Evolutionary conservation across 2,797 vertebrate genomes (phyloP).

Genomic region (Psittacula derbiana): DNA sequence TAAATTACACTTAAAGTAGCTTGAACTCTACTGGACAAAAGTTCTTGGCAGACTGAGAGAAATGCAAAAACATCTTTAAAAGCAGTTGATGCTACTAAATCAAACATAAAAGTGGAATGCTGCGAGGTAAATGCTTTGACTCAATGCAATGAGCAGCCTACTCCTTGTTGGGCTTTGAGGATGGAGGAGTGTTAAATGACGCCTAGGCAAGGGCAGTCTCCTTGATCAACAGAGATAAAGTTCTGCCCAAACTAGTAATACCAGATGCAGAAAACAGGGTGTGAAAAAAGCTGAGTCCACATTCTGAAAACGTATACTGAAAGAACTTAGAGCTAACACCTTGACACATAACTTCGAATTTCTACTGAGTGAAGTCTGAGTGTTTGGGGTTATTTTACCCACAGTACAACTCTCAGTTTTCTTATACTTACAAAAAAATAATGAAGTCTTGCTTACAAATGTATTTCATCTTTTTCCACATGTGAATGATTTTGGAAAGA

Average conservation of each 20-base stretch:
- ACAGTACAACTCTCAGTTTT: neutral
- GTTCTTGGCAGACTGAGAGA: conserved; percentile 27
- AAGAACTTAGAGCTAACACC: neutral
- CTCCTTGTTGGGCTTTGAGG: neutral
- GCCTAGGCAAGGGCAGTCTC: neutral
- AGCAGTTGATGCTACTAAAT: neutral
- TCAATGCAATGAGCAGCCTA: neutral
- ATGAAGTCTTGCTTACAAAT: conserved; percentile 28
- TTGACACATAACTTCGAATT: neutral
- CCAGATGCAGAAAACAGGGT: neutral
- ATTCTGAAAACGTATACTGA: neutral
- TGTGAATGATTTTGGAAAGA: neutral
- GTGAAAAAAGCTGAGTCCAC: neutral
- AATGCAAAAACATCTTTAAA: conserved; percentile 17
- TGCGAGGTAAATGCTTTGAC: conserved; percentile 21
- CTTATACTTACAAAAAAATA: neutral
- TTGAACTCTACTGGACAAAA: conserved; percentile 47
- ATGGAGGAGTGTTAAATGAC: neutral
- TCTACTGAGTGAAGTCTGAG: neutral
- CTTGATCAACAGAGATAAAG: neutral
- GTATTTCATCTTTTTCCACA: conserved; percentile 41
- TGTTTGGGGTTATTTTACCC: neutral
- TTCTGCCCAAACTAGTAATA: conserved; percentile 4
- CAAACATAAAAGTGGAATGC: conserved; percentile 17
- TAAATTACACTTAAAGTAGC: conserved; percentile 42